phyloP scores from a whole-genome alignment of 2,888 invertebrate genomes.

The Cheilosia urbana region DNA sequence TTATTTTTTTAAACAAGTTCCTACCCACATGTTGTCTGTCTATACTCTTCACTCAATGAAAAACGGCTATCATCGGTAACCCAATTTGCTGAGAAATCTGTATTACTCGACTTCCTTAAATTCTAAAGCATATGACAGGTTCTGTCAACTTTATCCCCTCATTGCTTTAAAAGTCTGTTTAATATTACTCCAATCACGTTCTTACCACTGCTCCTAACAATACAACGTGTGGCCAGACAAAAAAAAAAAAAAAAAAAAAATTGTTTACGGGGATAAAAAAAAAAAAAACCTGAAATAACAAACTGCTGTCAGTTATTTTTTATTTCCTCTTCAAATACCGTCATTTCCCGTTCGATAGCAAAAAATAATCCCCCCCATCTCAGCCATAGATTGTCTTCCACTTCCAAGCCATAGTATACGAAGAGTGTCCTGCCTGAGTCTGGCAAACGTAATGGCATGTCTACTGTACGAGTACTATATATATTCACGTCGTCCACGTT shows the following conservation, averaged over 20 bases:
- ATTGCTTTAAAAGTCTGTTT: slow-evolving; percentile 22
- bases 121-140: slow-evolving; percentile 53
- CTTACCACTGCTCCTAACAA: slow-evolving; percentile 46
- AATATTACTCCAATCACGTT: slow-evolving; percentile 69
- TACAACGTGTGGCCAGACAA: slow-evolving; percentile 45
- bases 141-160: slow-evolving; percentile 34
- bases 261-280: slow-evolving; percentile 22
- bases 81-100: slow-evolving; percentile 62
- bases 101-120: slow-evolving; percentile 50
- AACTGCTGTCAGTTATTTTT: slow-evolving; percentile 64
- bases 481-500: slow-evolving; percentile 29
- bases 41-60: no score
- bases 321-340: slow-evolving; percentile 70
- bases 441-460: background rate
- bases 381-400: slow-evolving; percentile 40
- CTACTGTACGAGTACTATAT: background rate
- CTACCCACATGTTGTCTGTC: no score
- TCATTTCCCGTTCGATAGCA: slow-evolving; percentile 70
- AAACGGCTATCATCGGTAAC: background rate
- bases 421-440: slow-evolving; percentile 10
- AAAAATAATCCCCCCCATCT: slow-evolving; percentile 57
- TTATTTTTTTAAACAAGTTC: no score
- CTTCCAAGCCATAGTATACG: slow-evolving; percentile 30
- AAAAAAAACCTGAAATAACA: slow-evolving; percentile 33
- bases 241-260: slow-evolving; percentile 22